Conservation (phyloP, 1,140 invertebrate species). For the Charaxes varanes region DNA sequence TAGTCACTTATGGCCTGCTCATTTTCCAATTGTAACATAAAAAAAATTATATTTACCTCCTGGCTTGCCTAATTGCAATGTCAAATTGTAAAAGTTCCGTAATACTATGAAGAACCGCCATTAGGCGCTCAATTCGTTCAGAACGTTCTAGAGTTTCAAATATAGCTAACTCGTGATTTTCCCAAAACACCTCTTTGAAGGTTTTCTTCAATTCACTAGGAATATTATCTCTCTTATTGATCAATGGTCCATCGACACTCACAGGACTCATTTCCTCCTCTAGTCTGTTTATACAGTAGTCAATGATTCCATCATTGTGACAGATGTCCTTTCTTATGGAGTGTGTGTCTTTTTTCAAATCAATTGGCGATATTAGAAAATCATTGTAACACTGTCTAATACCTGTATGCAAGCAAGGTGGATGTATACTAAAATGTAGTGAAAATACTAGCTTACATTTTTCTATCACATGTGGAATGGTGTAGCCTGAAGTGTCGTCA, state of each 20-base stretch:
- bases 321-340: conserved; percentile 40
- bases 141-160: conserved; percentile 46
- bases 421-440: conserved; percentile 46
- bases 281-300: conserved; percentile 54
- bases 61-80: conserved; percentile 58
- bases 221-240: conserved; percentile 39
- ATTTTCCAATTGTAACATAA: no score
- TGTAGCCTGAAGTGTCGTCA: conserved; percentile 36
- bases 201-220: conserved; percentile 39
- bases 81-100: conserved; percentile 60
- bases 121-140: conserved; percentile 55
- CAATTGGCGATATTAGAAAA: conserved; percentile 50
- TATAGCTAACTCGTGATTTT: conserved; percentile 49
- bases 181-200: conserved; percentile 45
- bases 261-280: conserved; percentile 46
- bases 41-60: conserved; percentile 25
- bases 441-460: conserved; percentile 48
- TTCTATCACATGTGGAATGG: conserved; percentile 34
- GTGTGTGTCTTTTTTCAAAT: conserved; percentile 40
- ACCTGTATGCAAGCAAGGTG: conserved; percentile 39
- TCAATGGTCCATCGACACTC: conserved; percentile 41
- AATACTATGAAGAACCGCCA: conserved; percentile 49
- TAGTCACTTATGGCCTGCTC: no score
- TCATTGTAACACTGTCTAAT: conserved; percentile 47
- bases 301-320: conserved; percentile 45